Percentiles rank a stretch among this genome's conserved stretches.
phyloP scores from a whole-genome alignment of 2,113 vertebrate species.

The Noctilio leporinus region DNA sequence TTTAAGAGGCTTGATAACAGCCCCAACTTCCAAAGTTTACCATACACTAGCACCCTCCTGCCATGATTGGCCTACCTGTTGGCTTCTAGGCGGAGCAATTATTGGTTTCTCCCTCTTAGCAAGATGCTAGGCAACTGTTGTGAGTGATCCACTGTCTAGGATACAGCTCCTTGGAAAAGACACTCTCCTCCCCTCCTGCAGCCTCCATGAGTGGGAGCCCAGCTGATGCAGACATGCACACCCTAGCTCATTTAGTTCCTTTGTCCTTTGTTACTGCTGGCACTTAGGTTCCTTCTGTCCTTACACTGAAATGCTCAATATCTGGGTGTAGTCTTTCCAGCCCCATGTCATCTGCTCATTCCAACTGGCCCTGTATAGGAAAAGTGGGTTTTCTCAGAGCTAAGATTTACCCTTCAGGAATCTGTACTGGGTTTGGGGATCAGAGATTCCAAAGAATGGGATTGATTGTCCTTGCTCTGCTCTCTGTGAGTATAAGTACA shows the following conservation, averaged over 20 bases:
- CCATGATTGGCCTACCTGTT: background rate
- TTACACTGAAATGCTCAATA: background rate
- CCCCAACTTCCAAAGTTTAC: background rate
- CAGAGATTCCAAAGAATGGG: background rate
- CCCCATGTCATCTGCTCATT: background rate
- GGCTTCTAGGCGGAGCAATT: background rate
- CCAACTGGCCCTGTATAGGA: background rate
- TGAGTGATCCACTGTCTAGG: background rate
- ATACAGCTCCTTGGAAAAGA: background rate
- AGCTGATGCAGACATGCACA: background rate
- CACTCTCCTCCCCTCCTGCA: background rate
- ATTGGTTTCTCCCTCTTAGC: background rate
- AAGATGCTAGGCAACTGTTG: background rate
- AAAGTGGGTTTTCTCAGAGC: background rate
- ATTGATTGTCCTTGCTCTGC: background rate
- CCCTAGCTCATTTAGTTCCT: background rate
- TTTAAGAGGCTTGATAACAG: background rate
- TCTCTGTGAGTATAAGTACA: background rate
- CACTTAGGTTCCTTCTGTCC: background rate
- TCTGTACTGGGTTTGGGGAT: background rate
- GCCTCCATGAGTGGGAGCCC: fast-evolving
- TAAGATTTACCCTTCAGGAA: background rate
- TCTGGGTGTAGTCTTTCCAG: background rate
- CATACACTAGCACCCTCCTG: background rate
- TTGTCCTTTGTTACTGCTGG: background rate